Base-by-base conservation (phyloP, 2,113 vertebrate species). In the Panurus biarmicus region DNA sequence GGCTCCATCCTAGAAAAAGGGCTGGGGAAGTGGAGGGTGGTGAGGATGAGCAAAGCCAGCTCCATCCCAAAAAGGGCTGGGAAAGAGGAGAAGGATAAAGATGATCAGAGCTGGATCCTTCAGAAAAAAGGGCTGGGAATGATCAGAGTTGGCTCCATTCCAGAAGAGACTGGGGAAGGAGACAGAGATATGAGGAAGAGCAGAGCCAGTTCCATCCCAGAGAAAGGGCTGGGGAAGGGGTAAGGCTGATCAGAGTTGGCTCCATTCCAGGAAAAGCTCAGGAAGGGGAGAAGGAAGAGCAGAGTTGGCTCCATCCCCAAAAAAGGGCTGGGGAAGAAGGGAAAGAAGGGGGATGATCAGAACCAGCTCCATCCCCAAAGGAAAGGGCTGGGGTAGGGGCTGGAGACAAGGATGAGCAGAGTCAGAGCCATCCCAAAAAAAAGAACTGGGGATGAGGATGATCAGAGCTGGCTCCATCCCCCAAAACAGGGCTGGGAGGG, bases 31-130 rank as follows among this genome's bases (percentile, higher is more conserved):
- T 11, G 64, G 31, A n/a, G n/a, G n/a, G n/a, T n/a, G n/a, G n/a
- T 11, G 47, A n/a, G 28, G 64, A 33, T 1, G 23, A 21, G 12
- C 18, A 70, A 38, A 28, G 11, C 5, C 0, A 1, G 42, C 8
- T 51, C 31, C 56, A 35, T 35, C 54, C 3, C 10, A 33, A 25
- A 50, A 65, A 54, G 31, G 11, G 19, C 35, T 40, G 57, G 28
- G 45, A 22, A 42, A 75, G 14, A 31, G 7, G 2, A 51, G 10
- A 9, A 2, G 18, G 36, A 42, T 42, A 4, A 53, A 14, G 14
- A 45, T 45, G 48, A 29, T 18, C 10, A 66, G 62, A 56, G 12
- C 10, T 20, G 21, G 76, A 15, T 36, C 21, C 22, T 2, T 36
- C 62, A 4, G 2, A 36, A 31, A 22, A 54, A 44, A n/a, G 6